Evolutionary conservation across 2,888 invertebrate genomes (phyloP).

Genomic region (Trisateles emortualis): DNA sequence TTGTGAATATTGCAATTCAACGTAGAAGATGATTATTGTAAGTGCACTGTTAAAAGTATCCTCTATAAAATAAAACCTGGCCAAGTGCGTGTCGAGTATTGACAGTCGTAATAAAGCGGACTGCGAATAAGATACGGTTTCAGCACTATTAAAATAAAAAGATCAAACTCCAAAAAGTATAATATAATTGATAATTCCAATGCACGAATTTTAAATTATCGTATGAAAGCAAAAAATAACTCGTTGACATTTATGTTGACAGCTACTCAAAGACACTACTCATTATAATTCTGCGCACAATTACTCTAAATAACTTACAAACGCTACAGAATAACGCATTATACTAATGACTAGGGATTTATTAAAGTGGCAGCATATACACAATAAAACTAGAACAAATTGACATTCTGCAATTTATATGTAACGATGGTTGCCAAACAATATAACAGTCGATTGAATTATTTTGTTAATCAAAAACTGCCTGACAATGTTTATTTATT

Average conservation of each 20-base stretch:
- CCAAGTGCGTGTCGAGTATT: too few species aligned
- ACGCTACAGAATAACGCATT: conserved; percentile 48
- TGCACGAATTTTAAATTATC: too few species aligned
- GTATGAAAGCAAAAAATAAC: too few species aligned
- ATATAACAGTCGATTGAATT: not conserved
- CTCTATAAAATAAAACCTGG: too few species aligned
- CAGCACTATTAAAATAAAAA: too few species aligned
- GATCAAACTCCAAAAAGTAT: too few species aligned
- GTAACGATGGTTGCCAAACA: not conserved
- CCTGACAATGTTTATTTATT: not conserved
- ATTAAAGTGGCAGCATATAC: conserved; percentile 40
- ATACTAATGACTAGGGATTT: conserved; percentile 49
- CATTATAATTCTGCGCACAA: conserved; percentile 61
- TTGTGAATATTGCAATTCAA: too few species aligned
- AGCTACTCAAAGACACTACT: conserved; percentile 27
- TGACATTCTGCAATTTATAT: conserved; percentile 19
- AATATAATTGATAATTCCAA: too few species aligned
- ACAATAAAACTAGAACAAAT: conserved; percentile 26
- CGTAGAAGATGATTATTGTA: too few species aligned
- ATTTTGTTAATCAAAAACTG: not conserved
- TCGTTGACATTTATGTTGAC: conserved; percentile 20
- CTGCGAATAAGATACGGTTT: too few species aligned
- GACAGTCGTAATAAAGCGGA: too few species aligned
- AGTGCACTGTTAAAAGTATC: too few species aligned
- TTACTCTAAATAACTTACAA: conserved; percentile 61